These are phyloP conservation scores for Papilio elwesi DNA, from an alignment of 2,888 invertebrate species.

Conservation along the genomic window DNA sequence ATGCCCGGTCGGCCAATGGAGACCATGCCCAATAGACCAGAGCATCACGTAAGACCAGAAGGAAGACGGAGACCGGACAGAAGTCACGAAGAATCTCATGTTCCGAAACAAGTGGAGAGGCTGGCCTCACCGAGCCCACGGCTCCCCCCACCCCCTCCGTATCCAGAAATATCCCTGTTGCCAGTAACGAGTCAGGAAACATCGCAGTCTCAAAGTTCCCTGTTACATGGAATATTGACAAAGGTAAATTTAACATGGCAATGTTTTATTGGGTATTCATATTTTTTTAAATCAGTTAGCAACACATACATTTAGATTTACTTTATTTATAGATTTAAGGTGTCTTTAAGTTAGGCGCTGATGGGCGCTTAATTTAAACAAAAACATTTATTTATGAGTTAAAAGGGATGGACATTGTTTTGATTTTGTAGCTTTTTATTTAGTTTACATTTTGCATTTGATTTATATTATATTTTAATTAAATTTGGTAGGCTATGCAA, in stretches of 20 bases:
- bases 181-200: constrained; percentile 84
- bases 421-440: neutral
- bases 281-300: constrained; percentile 26
- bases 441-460: neutral
- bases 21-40: constrained; percentile 62
- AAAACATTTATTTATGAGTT: constrained; percentile 26
- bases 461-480: neutral
- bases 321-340: constrained; percentile 24
- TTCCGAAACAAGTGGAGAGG: constrained; percentile 65
- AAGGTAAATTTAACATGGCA: constrained; percentile 74
- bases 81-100: constrained; percentile 59
- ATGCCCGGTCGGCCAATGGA: constrained; percentile 68
- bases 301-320: constrained; percentile 30
- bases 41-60: constrained; percentile 67
- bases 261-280: constrained; percentile 36
- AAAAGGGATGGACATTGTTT: constrained; percentile 30
- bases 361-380: constrained; percentile 26
- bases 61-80: constrained; percentile 58
- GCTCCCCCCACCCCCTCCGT: constrained; percentile 86
- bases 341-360: constrained; percentile 33
- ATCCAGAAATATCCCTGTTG: constrained; percentile 91
- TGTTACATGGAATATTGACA: constrained; percentile 91
- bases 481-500: neutral
- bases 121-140: constrained; percentile 70
- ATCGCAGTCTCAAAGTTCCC: constrained; percentile 80